Percentiles rank a stretch among this genome's conserved stretches.
Evolutionary conservation across 2,888 invertebrate species (phyloP).

Genomic region (Chymomyza procnemis): DNA sequence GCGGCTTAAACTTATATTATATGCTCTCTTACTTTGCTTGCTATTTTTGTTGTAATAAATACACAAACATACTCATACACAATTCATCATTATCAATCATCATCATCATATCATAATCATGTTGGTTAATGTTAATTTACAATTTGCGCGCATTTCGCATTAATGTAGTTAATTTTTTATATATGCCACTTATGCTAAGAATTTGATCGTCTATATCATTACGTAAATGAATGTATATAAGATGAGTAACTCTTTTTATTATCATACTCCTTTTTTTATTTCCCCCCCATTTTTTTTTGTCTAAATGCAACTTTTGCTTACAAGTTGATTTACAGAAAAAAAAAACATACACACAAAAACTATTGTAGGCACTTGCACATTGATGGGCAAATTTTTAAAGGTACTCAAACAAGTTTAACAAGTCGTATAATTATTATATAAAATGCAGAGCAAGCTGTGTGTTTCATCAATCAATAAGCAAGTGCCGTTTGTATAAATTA

Average conservation of each 20-base stretch:
- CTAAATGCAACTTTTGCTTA: background rate
- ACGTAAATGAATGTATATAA: constrained; percentile 41
- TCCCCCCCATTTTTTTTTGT: constrained; percentile 6
- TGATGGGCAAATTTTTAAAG: constrained; percentile 10
- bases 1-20: background rate
- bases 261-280: background rate
- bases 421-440: constrained; percentile 37
- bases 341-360: constrained; percentile 18
- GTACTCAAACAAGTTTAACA: background rate
- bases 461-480: background rate
- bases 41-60: constrained; percentile 11
- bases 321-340: constrained; percentile 25
- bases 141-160: constrained; percentile 39
- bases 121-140: constrained; percentile 56
- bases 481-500: background rate
- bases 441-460: constrained; percentile 52
- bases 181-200: constrained; percentile 56
- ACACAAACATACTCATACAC: background rate
- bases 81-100: background rate
- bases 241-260: constrained; percentile 33
- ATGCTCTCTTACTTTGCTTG: constrained; percentile 27
- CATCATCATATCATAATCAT: constrained; percentile 31
- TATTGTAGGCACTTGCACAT: constrained; percentile 25
- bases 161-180: background rate
- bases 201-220: constrained; percentile 62